Percentiles rank a stretch among this genome's conserved stretches.
phyloP scores from a whole-genome alignment of 2,113 vertebrate species.

The Pardalotus punctatus region DNA sequence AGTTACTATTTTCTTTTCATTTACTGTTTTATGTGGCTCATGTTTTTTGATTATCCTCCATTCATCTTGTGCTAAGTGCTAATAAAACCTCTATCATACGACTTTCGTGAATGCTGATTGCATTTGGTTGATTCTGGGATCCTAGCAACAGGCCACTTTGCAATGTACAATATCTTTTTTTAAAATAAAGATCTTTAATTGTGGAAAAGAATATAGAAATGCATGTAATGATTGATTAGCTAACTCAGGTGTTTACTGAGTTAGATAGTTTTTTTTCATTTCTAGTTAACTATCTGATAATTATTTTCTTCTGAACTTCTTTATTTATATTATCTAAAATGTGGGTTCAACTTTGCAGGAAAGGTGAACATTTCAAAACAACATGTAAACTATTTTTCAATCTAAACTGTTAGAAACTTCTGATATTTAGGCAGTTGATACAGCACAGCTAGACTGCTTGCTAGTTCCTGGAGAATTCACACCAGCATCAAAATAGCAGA shows the following conservation, averaged over 20 bases:
- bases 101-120: conserved; percentile 20
- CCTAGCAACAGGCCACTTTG: conserved; percentile 52
- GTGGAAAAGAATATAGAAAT: not conserved
- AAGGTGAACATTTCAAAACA: not conserved
- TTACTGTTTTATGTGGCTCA: not conserved
- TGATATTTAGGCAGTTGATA: not conserved
- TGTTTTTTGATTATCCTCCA: conserved; percentile 1
- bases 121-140: conserved; percentile 35
- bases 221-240: not conserved
- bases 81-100: conserved; percentile 27
- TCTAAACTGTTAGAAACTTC: not conserved
- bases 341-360: not conserved
- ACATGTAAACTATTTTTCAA: not conserved
- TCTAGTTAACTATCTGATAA: not conserved
- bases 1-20: not conserved
- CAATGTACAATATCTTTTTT: not conserved
- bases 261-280: not conserved
- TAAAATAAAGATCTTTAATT: conserved; percentile 45
- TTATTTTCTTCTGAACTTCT: not conserved
- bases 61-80: conserved; percentile 50
- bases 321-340: not conserved
- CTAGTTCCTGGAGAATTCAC: not conserved
- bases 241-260: not conserved
- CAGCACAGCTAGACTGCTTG: not conserved
- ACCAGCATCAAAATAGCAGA: not conserved